These are phyloP conservation scores for Chaetodon trifasciatus DNA, from an alignment of 2,797 vertebrate species.

Conservation along the genomic window DNA sequence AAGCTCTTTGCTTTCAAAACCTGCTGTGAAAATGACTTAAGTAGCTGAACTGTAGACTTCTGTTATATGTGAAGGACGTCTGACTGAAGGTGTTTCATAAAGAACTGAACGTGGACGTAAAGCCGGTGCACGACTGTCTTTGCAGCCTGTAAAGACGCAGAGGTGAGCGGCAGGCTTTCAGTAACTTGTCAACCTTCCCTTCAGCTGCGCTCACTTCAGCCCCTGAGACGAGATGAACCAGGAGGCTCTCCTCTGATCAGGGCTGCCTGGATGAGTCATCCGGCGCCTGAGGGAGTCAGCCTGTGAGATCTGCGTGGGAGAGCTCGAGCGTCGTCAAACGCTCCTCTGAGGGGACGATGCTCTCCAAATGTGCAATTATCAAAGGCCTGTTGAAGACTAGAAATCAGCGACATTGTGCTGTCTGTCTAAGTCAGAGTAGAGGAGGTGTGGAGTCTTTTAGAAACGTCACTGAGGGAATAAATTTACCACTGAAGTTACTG, in stretches of 20 bases:
- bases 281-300: constrained; percentile 35
- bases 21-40: not conserved
- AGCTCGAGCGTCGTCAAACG: constrained; percentile 21
- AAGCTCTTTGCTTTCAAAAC: not conserved
- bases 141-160: no score
- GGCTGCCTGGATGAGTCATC: constrained; percentile 56
- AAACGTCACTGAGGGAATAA: not conserved
- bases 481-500: not conserved
- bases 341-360: constrained; percentile 24
- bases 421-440: not conserved
- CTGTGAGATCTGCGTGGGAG: constrained; percentile 68
- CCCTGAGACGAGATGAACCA: not conserved
- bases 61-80: not conserved
- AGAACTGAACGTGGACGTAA: not conserved
- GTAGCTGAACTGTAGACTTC: not conserved
- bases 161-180: no score
- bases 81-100: not conserved
- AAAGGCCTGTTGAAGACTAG: constrained; percentile 5
- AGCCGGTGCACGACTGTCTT: not conserved
- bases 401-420: constrained; percentile 1
- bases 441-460: not conserved
- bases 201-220: not conserved
- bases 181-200: not conserved
- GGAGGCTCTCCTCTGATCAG: constrained; percentile 27
- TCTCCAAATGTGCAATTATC: constrained; percentile 29